These are phyloP conservation scores for Sinonovacula constricta DNA, from an alignment of 1,140 invertebrate species.

Conservation along the genomic window DNA sequence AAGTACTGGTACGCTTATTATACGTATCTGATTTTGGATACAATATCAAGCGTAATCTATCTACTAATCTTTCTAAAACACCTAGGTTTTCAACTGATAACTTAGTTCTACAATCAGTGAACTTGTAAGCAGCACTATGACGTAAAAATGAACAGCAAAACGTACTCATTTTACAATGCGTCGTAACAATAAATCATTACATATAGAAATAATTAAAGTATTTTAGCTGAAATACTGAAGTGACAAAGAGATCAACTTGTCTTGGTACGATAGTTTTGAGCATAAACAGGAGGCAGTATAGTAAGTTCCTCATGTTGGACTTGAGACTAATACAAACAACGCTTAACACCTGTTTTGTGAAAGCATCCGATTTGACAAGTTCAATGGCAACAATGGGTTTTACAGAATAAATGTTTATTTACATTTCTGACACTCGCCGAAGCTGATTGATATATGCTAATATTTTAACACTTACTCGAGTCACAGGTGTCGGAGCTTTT, in stretches of 20 bases:
- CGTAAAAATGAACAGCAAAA: neutral
- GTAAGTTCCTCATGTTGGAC: too few species aligned
- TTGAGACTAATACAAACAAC: too few species aligned
- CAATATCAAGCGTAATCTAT: neutral
- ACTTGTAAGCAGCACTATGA: neutral
- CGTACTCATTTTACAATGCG: neutral
- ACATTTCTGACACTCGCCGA: too few species aligned
- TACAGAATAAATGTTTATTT: too few species aligned
- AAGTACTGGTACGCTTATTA: too few species aligned
- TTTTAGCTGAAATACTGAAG: too few species aligned
- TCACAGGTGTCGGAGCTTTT: neutral
- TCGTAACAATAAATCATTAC: neutral
- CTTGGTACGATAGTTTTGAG: too few species aligned
- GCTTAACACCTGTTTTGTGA: too few species aligned
- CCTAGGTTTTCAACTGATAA: neutral
- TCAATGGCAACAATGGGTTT: too few species aligned
- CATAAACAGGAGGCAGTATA: too few species aligned
- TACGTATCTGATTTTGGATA: slow-evolving; percentile 2
- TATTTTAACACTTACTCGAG: neutral
- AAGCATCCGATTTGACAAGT: too few species aligned
- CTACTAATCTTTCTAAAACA: neutral
- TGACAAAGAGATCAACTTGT: too few species aligned
- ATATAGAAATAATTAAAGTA: neutral
- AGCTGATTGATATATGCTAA: neutral
- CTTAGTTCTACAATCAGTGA: neutral